Conservation (phyloP, 2,888 invertebrate genomes). For the Noctua pronuba region DNA sequence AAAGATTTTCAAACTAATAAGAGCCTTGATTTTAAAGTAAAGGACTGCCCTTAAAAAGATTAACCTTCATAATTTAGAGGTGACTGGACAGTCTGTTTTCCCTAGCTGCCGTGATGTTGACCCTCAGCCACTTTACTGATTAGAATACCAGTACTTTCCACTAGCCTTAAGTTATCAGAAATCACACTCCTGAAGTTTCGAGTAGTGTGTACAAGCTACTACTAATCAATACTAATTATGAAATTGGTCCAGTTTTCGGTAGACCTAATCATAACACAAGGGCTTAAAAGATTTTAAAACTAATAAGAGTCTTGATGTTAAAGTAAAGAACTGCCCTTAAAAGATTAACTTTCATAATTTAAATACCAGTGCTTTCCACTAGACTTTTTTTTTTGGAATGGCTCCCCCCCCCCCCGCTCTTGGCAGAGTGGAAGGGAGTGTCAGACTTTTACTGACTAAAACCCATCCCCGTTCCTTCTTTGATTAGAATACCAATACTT, state of each 20-base stretch:
- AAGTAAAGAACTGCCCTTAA: background rate
- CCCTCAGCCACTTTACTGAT: background rate
- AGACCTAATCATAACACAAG: background rate
- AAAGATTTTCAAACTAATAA: background rate
- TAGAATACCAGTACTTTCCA: background rate
- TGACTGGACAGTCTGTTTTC: background rate
- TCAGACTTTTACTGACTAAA: background rate
- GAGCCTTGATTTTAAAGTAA: background rate
- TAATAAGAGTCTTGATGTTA: background rate
- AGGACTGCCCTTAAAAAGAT: background rate
- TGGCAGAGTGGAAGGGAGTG: too few species aligned
- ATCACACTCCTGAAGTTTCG: background rate
- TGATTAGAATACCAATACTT: background rate
- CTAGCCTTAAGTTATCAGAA: background rate
- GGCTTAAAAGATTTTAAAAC: background rate
- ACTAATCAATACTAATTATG: slow-evolving; percentile 25
- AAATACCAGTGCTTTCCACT: too few species aligned
- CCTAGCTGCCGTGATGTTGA: background rate
- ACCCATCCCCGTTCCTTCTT: too few species aligned
- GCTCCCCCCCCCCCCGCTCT: too few species aligned
- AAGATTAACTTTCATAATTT: background rate
- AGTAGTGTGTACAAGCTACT: background rate
- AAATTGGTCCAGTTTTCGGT: background rate
- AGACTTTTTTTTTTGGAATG: too few species aligned
- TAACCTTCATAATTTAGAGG: background rate